phyloP scores from a whole-genome alignment of 2,797 vertebrate genomes.

The Selene dorsalis region DNA sequence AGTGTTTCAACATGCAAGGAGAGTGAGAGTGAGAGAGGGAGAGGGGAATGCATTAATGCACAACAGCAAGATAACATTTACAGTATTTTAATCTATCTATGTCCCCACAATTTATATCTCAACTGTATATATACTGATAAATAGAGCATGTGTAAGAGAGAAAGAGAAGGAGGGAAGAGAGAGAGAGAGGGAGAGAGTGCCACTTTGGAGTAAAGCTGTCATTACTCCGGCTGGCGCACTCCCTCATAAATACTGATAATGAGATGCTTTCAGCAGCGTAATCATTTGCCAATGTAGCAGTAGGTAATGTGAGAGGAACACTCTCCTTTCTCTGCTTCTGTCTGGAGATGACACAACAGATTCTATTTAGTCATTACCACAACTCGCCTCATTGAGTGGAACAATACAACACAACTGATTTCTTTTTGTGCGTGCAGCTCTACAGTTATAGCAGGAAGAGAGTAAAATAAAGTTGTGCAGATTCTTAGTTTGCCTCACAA shows the following conservation, averaged over 20 bases:
- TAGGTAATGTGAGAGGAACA: slow-evolving; percentile 73
- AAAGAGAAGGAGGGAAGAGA: background rate
- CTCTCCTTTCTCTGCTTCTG: slow-evolving; percentile 65
- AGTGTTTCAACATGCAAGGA: slow-evolving; percentile 16
- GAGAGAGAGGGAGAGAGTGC: slow-evolving; percentile 59
- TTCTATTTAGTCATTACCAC: slow-evolving; percentile 46
- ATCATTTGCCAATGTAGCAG: slow-evolving; percentile 82
- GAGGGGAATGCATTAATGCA: slow-evolving; percentile 27
- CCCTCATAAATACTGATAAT: slow-evolving; percentile 87
- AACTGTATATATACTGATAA: slow-evolving; percentile 28
- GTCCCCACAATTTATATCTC: slow-evolving; percentile 20
- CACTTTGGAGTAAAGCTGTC: slow-evolving; percentile 83
- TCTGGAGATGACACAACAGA: slow-evolving; percentile 60
- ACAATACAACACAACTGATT: slow-evolving; percentile 17
- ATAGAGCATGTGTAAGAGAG: slow-evolving; percentile 28
- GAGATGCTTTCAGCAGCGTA: slow-evolving; percentile 84
- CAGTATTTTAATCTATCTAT: slow-evolving; percentile 24
- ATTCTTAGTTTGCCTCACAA: background rate
- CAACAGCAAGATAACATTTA: slow-evolving; percentile 23
- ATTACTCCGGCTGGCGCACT: slow-evolving; percentile 81
- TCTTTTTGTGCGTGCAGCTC: background rate
- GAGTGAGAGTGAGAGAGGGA: slow-evolving; percentile 19
- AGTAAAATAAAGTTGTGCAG: background rate
- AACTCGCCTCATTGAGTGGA: slow-evolving; percentile 10
- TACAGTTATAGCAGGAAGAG: background rate